Evolutionary conservation across 1,140 invertebrate genomes (phyloP).

Genomic region (Penaeus japonicus): DNA sequence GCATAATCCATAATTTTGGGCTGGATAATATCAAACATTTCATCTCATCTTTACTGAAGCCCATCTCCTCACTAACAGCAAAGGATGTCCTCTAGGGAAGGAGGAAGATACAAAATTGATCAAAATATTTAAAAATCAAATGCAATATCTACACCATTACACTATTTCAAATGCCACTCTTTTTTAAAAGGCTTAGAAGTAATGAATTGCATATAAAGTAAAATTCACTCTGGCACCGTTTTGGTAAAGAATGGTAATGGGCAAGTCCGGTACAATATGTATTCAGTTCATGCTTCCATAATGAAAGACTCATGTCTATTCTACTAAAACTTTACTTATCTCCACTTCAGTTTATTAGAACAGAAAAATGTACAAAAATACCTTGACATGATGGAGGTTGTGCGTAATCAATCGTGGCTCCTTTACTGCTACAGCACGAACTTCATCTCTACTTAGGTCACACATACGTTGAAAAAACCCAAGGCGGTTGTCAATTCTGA

Average conservation of each 20-base stretch:
- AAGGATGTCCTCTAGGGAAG: slow-evolving; percentile 31
- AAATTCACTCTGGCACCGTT: no score
- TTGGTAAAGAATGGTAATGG: no score
- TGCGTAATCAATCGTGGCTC: not conserved
- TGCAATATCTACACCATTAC: no score
- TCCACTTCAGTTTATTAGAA: no score
- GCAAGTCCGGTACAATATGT: no score
- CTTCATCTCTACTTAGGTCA: not conserved
- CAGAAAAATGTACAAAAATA: not conserved
- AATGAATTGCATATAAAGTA: no score
- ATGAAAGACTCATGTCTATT: no score
- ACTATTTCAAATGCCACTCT: no score
- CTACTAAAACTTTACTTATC: no score
- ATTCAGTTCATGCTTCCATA: no score
- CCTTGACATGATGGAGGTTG: not conserved
- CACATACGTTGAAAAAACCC: slow-evolving; percentile 30
- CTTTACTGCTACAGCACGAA: not conserved
- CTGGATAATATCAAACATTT: slow-evolving; percentile 28
- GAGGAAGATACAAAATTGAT: not conserved
- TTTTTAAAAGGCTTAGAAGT: no score
- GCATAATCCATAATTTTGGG: slow-evolving; percentile 27
- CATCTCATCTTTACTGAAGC: slow-evolving; percentile 24
- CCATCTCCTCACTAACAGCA: slow-evolving; percentile 38
- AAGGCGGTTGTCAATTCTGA: slow-evolving; percentile 28
- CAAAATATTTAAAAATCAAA: not conserved